Conservation (phyloP, 1,140 invertebrate genomes). For the Drosophila subpulchrella region DNA sequence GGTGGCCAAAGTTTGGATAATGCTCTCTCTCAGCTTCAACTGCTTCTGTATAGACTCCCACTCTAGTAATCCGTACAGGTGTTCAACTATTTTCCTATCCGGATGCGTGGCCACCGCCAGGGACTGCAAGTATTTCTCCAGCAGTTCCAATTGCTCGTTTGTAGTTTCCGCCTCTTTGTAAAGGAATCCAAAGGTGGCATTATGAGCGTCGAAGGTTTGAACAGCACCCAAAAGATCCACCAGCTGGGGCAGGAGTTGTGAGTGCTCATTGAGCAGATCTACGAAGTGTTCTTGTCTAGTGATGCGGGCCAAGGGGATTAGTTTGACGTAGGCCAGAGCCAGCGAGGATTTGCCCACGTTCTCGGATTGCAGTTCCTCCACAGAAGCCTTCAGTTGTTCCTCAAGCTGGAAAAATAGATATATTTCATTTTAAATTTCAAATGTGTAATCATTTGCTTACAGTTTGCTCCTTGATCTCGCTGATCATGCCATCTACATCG, state of each 20-base stretch:
- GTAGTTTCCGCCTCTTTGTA: constrained; percentile 86
- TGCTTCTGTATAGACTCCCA: constrained; percentile 85
- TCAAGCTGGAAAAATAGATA: constrained; percentile 24
- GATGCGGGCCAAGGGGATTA: constrained; percentile 87
- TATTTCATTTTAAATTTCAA: no score
- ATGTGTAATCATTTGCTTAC: constrained; percentile 28
- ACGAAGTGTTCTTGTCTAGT: constrained; percentile 87
- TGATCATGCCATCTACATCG: constrained; percentile 71
- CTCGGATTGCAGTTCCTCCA: constrained; percentile 27
- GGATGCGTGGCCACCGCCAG: constrained; percentile 88
- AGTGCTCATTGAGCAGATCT: constrained; percentile 86
- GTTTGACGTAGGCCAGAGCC: constrained; percentile 87
- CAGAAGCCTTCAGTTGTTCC: constrained; percentile 18
- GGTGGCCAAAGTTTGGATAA: constrained; percentile 88
- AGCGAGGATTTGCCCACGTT: constrained; percentile 88
- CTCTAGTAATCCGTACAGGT: constrained; percentile 84
- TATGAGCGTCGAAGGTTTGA: constrained; percentile 88
- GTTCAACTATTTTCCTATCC: constrained; percentile 86
- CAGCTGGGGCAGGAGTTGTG: constrained; percentile 87
- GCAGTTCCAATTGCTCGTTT: constrained; percentile 86
- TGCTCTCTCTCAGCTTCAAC: constrained; percentile 87
- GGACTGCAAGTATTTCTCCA: constrained; percentile 91
- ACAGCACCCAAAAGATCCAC: constrained; percentile 89
- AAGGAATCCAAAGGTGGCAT: constrained; percentile 88
- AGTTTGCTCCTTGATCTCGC: constrained; percentile 66